These are phyloP conservation scores for Chloromyia formosa DNA, from an alignment of 2,888 invertebrate genomes.

Conservation along the genomic window DNA sequence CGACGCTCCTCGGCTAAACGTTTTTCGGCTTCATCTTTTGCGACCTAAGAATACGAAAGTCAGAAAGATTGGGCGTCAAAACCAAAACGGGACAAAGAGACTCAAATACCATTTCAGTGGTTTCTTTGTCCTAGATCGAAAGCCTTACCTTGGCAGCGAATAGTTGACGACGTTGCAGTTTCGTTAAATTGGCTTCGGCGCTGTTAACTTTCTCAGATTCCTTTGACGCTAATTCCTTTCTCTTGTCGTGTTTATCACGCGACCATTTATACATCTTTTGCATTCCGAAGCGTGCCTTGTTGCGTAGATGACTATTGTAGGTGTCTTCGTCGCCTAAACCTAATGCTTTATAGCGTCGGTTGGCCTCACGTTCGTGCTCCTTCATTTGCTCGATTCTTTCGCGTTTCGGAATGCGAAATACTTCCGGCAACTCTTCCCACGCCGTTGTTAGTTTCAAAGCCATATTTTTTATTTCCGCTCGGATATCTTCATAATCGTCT, in stretches of 20 bases:
- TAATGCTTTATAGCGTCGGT: conserved; percentile 65
- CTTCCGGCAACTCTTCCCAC: conserved; percentile 63
- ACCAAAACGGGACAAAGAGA: not conserved
- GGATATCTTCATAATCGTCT: conserved; percentile 46
- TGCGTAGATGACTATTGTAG: conserved; percentile 37
- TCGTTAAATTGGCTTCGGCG: conserved; percentile 55
- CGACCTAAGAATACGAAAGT: conserved; percentile 55
- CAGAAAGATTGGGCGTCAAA: not conserved
- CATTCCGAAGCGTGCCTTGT: conserved; percentile 45
- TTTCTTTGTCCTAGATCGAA: conserved; percentile 13
- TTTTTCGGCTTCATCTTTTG: conserved; percentile 61
- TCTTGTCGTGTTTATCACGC: conserved; percentile 40
- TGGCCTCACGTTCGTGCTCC: conserved; percentile 92
- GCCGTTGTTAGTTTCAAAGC: conserved; percentile 53
- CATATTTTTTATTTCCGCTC: conserved; percentile 30
- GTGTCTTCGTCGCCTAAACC: conserved; percentile 55
- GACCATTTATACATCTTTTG: conserved; percentile 38
- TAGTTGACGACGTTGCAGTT: conserved; percentile 60
- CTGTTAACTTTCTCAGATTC: conserved; percentile 20
- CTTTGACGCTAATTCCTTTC: conserved; percentile 20
- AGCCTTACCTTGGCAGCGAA: conserved; percentile 60
- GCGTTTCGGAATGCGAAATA: conserved; percentile 92
- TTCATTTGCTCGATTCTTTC: conserved; percentile 95
- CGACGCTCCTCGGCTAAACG: conserved; percentile 59
- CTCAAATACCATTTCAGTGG: conserved; percentile 7